Base-by-base conservation (phyloP, 2,888 invertebrate species). In the Stegophylla sp. region DNA sequence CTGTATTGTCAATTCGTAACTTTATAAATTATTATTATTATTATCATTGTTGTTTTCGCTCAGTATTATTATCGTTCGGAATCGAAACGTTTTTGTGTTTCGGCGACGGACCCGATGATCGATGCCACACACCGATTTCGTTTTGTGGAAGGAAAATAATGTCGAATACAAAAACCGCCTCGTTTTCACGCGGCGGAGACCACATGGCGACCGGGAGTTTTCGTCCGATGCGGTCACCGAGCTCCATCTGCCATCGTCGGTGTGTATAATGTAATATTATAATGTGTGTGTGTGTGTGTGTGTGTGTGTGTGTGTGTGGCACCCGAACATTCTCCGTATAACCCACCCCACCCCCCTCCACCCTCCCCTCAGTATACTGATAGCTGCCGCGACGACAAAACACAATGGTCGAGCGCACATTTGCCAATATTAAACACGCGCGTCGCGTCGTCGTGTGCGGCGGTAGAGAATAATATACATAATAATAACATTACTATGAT, bases 381-480 rank as follows among this genome's bases (percentile, higher is more conserved):
- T n/a, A n/a, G n/a, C n/a, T n/a, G n/a, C n/a, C n/a, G n/a, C n/a
- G n/a, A n/a, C n/a, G n/a, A n/a, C n/a, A n/a, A n/a, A 53, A 66
- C 64, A 72, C 59, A 75, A 75, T 75, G 63, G 17, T 41, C 23
- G 72, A 61, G 45, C 63, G 26, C 74, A 41, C 64, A 66, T 64
- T 64, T 23, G 53, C 75, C 75, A 75, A 75, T 75, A 75, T 75
- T 66, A 75, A 75, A 64, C 64, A 53, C 66, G 64, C 75, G 34
- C 51, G 7, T 20, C 28, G 23, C n/a, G n/a, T n/a, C n/a, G n/a
- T n/a, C 26, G 9, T 23, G 63, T 63, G 63, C 48, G 45, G 20
- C 45, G 63, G n/a, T n/a, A 34, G 34, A 34, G 48, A 45, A 41
- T 41, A 41, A 75, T 28, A 28, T 41, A 41, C 34, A 73, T 28